Evolutionary conservation across 2,113 vertebrate genomes (phyloP).

Genomic region (Strix uralensis): DNA sequence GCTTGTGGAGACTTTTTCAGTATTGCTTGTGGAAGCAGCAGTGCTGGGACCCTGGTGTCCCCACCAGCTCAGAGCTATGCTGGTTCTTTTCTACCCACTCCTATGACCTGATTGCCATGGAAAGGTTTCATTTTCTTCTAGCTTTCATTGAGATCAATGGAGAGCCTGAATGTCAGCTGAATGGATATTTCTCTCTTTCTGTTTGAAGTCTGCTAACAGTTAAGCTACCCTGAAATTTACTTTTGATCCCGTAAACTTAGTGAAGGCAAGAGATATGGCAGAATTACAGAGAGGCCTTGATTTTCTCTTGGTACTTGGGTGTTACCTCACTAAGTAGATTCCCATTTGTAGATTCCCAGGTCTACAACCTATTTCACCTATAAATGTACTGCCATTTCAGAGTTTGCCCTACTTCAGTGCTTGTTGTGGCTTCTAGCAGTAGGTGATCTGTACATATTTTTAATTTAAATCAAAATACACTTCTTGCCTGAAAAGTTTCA

Average conservation of each 20-base stretch:
- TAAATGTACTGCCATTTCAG: background rate
- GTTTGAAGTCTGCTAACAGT: background rate
- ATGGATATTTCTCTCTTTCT: background rate
- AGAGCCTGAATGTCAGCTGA: background rate
- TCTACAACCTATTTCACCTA: background rate
- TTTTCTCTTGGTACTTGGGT: background rate
- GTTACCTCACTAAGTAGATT: background rate
- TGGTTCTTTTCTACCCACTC: background rate
- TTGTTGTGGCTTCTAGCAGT: background rate
- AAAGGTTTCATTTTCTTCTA: background rate
- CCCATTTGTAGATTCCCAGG: background rate
- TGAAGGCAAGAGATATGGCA: background rate
- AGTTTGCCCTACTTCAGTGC: background rate
- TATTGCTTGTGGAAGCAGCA: background rate
- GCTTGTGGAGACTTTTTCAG: background rate
- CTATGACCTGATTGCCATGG: background rate
- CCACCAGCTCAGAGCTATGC: fast-evolving
- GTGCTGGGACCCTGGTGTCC: background rate
- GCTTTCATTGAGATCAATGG: background rate
- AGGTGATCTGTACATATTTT: background rate
- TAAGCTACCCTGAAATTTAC: conserved; percentile 26
- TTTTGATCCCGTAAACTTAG: background rate
- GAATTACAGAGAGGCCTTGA: background rate
- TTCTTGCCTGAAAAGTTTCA: background rate
- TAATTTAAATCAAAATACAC: background rate